These are phyloP conservation scores for Malacosoma neustria DNA, from an alignment of 2,888 invertebrate species.

Conservation along the genomic window DNA sequence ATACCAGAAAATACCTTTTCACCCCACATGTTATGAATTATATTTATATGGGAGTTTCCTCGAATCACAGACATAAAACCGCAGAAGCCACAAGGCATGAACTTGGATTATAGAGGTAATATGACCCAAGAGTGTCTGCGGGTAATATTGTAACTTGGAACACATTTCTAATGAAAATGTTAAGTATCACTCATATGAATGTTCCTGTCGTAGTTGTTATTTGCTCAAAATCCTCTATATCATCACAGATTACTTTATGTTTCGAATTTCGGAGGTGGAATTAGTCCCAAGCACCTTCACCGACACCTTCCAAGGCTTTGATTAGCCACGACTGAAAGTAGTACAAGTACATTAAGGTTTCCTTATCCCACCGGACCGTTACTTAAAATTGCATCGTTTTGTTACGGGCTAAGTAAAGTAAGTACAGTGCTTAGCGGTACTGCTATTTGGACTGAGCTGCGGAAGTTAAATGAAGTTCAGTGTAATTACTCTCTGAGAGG, in stretches of 20 bases:
- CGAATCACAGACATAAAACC: slow-evolving; percentile 10
- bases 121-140: slow-evolving; percentile 13
- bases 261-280: too few relatives aligned
- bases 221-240: too few relatives aligned
- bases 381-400: slow-evolving; percentile 64
- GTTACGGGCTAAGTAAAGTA: slow-evolving; percentile 58
- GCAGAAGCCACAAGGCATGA: slow-evolving; percentile 14
- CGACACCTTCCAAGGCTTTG: neutral
- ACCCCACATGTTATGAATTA: slow-evolving; percentile 6
- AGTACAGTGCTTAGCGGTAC: slow-evolving; percentile 60
- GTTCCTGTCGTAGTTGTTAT: slow-evolving; percentile 3
- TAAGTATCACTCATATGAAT: slow-evolving; percentile 11
- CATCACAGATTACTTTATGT: too few relatives aligned
- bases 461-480: slow-evolving; percentile 69
- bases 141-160: slow-evolving; percentile 11
- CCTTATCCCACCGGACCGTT: slow-evolving; percentile 46
- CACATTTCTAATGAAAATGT: slow-evolving; percentile 13
- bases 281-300: too few relatives aligned
- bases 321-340: slow-evolving; percentile 4
- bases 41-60: neutral
- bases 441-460: slow-evolving; percentile 60
- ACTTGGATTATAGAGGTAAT: slow-evolving; percentile 18
- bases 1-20: slow-evolving; percentile 1
- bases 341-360: slow-evolving; percentile 30
- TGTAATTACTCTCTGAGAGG: slow-evolving; percentile 65